Evolutionary conservation across 2,797 vertebrate species (phyloP), one percentile per base, ranked within the genome.

Genomic region (Bradypodion pumilum): DNA sequence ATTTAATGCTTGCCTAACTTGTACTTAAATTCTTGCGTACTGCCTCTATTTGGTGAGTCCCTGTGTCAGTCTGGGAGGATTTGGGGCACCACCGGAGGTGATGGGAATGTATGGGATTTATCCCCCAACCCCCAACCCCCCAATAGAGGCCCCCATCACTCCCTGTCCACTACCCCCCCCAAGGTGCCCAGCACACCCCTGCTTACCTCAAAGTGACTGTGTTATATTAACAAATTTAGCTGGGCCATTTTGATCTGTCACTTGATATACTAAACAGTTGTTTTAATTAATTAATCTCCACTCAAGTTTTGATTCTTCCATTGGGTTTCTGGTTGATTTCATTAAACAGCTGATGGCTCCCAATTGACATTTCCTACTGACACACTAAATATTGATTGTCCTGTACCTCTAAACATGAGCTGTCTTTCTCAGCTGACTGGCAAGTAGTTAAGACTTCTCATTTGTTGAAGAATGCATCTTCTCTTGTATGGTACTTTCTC

Each of bases 121-220:
- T n/a, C n/a, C n/a, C n/a, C n/a, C n/a, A n/a, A n/a, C n/a, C n/a
- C n/a, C n/a, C n/a, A n/a, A n/a, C n/a, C n/a, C n/a, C n/a, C n/a
- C n/a, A n/a, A n/a, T n/a, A n/a, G n/a, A n/a, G n/a, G n/a, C n/a
- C n/a, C n/a, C n/a, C n/a, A n/a, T n/a, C n/a, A n/a, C n/a, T n/a
- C n/a, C n/a, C n/a, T n/a, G n/a, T n/a, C n/a, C n/a, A n/a, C n/a
- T n/a, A n/a, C n/a, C n/a, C n/a, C n/a, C n/a, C n/a, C n/a, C n/a
- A n/a, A n/a, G n/a, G n/a, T n/a, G n/a, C n/a, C n/a, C n/a, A n/a
- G n/a, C n/a, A n/a, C n/a, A n/a, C n/a, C n/a, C n/a, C n/a, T n/a
- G 65, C 25, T 74, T 27, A 37, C 23, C 35, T 66, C 77, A 49
- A 82, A 83, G 29, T 82, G 32, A 74, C n/a, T 82, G 86, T 86